Evolutionary conservation across 2,113 vertebrate species (phyloP).

Genomic region (Laticauda laticaudata): DNA sequence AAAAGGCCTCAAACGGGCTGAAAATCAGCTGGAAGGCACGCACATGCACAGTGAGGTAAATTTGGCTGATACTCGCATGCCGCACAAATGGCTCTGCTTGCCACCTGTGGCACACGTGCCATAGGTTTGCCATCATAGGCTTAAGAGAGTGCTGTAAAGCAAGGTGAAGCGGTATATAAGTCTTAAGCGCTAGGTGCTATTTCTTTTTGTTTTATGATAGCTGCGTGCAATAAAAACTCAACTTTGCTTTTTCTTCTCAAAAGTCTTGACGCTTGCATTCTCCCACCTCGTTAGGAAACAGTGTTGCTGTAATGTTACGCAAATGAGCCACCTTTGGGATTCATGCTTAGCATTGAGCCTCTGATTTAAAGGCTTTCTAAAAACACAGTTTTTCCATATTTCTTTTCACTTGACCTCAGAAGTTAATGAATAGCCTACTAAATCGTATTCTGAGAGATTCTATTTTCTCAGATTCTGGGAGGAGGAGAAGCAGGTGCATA

Average conservation of each 20-base stretch:
- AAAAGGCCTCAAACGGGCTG: too few species aligned
- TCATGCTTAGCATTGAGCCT: conserved; percentile 36
- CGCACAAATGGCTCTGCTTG: too few species aligned
- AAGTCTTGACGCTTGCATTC: conserved; percentile 18
- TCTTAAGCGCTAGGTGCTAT: background rate
- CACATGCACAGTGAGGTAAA: too few species aligned
- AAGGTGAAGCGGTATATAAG: background rate
- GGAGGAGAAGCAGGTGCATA: background rate
- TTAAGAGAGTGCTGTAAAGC: too few species aligned
- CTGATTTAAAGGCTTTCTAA: background rate
- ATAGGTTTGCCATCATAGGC: too few species aligned
- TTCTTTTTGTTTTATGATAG: background rate
- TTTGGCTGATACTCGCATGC: too few species aligned
- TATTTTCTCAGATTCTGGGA: conserved; percentile 49
- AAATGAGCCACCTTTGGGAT: conserved; percentile 55
- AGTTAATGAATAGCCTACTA: conserved; percentile 63
- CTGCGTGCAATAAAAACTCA: conserved; percentile 15
- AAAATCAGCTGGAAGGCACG: too few species aligned
- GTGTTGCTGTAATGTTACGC: conserved; percentile 45
- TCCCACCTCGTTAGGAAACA: conserved; percentile 52
- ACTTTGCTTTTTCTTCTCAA: conserved; percentile 48
- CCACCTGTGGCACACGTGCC: too few species aligned
- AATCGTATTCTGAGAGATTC: conserved; percentile 51
- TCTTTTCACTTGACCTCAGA: conserved; percentile 52
- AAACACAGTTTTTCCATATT: conserved; percentile 31